A percentile compares a stretch with the other conserved stretches of the same genome.
Conservation (phyloP, 2,113 vertebrate genomes). For the Tachuris rubrigastra region DNA sequence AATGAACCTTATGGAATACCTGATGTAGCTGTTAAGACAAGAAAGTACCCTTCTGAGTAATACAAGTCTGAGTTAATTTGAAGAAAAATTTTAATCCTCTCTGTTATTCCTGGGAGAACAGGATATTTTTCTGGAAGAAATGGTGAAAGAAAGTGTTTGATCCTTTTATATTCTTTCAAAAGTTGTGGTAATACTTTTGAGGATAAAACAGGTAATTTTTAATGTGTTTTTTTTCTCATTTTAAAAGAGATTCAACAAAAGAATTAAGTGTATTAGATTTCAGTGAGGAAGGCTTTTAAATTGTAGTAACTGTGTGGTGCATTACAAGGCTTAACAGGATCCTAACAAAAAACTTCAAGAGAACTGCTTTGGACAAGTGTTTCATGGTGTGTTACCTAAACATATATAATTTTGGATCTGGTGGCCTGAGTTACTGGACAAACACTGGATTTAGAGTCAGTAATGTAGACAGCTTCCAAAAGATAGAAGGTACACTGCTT, state of each 20-base stretch:
- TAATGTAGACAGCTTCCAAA: not conserved
- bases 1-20: not conserved
- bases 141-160: not conserved
- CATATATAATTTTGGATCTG: not conserved
- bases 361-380: not conserved
- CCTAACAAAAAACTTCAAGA: not conserved
- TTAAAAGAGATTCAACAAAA: not conserved
- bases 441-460: not conserved
- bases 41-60: not conserved
- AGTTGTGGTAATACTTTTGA: not conserved
- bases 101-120: not conserved
- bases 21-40: not conserved
- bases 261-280: not conserved
- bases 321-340: not conserved
- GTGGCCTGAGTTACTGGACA: not conserved
- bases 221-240: not conserved
- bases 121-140: not conserved
- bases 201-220: not conserved
- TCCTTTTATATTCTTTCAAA: not conserved
- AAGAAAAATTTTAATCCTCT: not conserved
- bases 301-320: not conserved
- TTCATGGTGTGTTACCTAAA: not conserved
- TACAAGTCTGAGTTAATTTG: not conserved
- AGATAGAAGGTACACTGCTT: not conserved
- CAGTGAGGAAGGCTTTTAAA: not conserved